These are phyloP conservation scores for Drosophila ficusphila DNA, from an alignment of 1,140 invertebrate genomes.

Conservation along the genomic window DNA sequence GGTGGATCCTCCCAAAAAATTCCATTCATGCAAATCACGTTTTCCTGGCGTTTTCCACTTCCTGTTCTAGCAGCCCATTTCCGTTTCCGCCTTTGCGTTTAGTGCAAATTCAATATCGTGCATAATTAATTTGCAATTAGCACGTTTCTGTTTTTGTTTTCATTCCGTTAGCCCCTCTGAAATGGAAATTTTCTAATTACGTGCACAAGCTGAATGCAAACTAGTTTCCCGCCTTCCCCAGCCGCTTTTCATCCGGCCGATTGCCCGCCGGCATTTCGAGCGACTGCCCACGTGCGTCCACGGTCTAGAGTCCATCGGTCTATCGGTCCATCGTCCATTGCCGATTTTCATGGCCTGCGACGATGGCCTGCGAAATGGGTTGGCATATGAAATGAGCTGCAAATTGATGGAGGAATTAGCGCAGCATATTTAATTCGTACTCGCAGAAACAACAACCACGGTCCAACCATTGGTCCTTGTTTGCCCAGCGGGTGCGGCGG, in stretches of 20 bases:
- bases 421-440: constrained; percentile 75
- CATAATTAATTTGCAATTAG: constrained; percentile 84
- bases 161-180: constrained; percentile 45
- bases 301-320: not conserved
- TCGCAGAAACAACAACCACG: constrained; percentile 26
- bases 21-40: constrained; percentile 77
- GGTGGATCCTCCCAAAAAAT: constrained; percentile 37
- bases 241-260: constrained; percentile 23
- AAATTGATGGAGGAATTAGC: constrained; percentile 82
- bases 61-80: constrained; percentile 7
- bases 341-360: constrained; percentile 11
- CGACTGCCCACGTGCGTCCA: constrained; percentile 44
- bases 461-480: constrained; percentile 23
- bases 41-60: constrained; percentile 10
- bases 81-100: constrained; percentile 57
- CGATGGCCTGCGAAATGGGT: constrained; percentile 66
- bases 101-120: constrained; percentile 83
- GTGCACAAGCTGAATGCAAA: constrained; percentile 67
- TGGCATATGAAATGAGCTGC: constrained; percentile 82
- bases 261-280: constrained; percentile 50
- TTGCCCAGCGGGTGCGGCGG: constrained; percentile 21
- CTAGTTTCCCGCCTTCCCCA: constrained; percentile 45
- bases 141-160: constrained; percentile 84
- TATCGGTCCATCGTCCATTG: constrained; percentile 6
- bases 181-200: constrained; percentile 78